phyloP scores from a whole-genome alignment of 2,888 invertebrate genomes.

The Brenthis hecate region DNA sequence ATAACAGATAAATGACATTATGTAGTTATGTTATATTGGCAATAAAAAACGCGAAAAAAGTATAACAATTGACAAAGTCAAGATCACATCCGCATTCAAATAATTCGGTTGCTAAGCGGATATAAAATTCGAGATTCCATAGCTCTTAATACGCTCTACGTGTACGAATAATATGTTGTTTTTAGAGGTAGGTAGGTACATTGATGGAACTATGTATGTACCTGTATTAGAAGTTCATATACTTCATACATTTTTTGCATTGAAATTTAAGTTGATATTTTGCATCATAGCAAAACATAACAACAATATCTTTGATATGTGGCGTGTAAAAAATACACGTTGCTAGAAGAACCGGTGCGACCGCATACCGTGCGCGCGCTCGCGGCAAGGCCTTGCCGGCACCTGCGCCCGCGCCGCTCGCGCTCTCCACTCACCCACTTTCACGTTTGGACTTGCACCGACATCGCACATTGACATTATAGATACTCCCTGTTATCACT shows the following conservation, averaged over 20 bases:
- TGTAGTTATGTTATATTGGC: no score
- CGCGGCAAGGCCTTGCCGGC: conserved; percentile 72
- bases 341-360: conserved; percentile 81
- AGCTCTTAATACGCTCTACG: background rate
- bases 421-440: conserved; percentile 60
- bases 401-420: conserved; percentile 53
- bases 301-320: conserved; percentile 79
- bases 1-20: no score
- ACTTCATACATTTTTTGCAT: background rate
- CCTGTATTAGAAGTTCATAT: background rate
- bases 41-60: conserved; percentile 19
- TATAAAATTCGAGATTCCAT: conserved; percentile 22
- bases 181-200: background rate
- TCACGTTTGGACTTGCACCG: conserved; percentile 53
- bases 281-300: conserved; percentile 77
- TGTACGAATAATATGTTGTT: background rate
- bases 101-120: conserved; percentile 33
- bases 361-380: conserved; percentile 78
- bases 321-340: conserved; percentile 77
- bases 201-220: no score
- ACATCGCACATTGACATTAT: conserved; percentile 40
- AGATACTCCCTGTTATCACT: conserved; percentile 30
- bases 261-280: conserved; percentile 53
- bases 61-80: conserved; percentile 25
- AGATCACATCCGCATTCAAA: conserved; percentile 34